Percentiles rank a stretch among this genome's conserved stretches.
phyloP scores from a whole-genome alignment of 2,797 vertebrate genomes.

The Tiaroga cobitis region DNA sequence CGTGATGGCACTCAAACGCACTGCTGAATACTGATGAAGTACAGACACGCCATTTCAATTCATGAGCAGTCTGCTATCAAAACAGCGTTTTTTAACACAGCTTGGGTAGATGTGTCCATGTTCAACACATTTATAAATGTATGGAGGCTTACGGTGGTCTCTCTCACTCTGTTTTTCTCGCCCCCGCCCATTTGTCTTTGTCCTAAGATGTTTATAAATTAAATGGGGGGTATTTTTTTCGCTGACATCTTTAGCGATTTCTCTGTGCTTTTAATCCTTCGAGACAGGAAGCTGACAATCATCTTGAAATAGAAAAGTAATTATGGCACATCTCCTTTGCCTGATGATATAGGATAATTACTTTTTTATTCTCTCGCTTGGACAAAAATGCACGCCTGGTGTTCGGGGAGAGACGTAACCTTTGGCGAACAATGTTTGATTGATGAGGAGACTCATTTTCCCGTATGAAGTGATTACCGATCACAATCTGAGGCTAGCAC shows the following conservation, averaged over 20 bases:
- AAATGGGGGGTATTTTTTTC: conserved; percentile 43
- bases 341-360: conserved; percentile 85
- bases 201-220: conserved; percentile 55
- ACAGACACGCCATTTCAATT: conserved; percentile 29
- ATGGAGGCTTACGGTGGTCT: conserved; percentile 7
- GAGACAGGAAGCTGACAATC: conserved; percentile 73
- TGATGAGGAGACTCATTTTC: conserved; percentile 77
- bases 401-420: conserved; percentile 76
- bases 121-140: conserved; percentile 5
- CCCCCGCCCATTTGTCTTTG: conserved; percentile 32
- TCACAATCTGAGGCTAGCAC: conserved; percentile 63
- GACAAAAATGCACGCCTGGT: conserved; percentile 68
- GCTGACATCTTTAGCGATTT: conserved; percentile 48
- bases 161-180: conserved; percentile 15
- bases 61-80: conserved; percentile 20
- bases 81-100: conserved; percentile 17
- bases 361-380: conserved; percentile 75
- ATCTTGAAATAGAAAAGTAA: conserved; percentile 71
- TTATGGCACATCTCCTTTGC: conserved; percentile 79
- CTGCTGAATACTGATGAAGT: conserved; percentile 43
- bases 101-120: conserved; percentile 16
- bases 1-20: conserved; percentile 17
- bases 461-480: conserved; percentile 77
- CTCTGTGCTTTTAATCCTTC: conserved; percentile 70
- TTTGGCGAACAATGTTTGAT: conserved; percentile 77